These are phyloP conservation scores for Aleadryas rufinucha DNA, from an alignment of 2,113 vertebrate genomes.

Conservation along the genomic window DNA sequence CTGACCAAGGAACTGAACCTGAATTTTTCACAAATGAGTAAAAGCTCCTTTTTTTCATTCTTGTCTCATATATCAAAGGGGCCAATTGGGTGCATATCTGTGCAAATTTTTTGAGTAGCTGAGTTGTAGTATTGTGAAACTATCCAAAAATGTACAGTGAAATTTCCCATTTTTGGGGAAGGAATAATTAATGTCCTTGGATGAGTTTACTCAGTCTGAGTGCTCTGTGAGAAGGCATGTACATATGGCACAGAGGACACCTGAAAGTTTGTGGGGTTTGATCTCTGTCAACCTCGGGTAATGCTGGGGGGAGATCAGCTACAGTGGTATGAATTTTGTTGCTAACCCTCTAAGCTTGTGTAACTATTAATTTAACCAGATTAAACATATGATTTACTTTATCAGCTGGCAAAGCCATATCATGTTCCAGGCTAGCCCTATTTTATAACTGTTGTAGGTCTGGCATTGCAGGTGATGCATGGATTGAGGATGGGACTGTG, in stretches of 20 bases:
- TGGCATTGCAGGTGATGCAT: background rate
- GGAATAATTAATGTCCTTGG: background rate
- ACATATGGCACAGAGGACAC: background rate
- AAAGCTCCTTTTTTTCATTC: background rate
- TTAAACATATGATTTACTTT: background rate
- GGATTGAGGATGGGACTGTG: background rate
- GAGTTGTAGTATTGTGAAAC: background rate
- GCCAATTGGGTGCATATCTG: fast-evolving
- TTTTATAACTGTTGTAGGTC: background rate
- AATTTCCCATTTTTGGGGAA: background rate
- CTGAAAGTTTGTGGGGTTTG: background rate
- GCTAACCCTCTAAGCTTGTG: background rate
- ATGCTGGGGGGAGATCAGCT: background rate
- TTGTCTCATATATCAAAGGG: background rate
- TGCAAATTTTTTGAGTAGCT: background rate
- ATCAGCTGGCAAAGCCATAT: background rate
- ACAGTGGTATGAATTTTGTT: background rate
- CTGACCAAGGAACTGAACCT: background rate
- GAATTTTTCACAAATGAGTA: background rate
- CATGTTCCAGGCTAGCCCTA: background rate
- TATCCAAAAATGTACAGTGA: background rate
- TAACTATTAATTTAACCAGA: background rate
- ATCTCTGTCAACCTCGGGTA: background rate
- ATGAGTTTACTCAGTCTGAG: background rate
- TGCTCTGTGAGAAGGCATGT: background rate